These are phyloP conservation scores for Rhabditoides inermis DNA, from an alignment of 2,888 invertebrate genomes.

Conservation along the genomic window DNA sequence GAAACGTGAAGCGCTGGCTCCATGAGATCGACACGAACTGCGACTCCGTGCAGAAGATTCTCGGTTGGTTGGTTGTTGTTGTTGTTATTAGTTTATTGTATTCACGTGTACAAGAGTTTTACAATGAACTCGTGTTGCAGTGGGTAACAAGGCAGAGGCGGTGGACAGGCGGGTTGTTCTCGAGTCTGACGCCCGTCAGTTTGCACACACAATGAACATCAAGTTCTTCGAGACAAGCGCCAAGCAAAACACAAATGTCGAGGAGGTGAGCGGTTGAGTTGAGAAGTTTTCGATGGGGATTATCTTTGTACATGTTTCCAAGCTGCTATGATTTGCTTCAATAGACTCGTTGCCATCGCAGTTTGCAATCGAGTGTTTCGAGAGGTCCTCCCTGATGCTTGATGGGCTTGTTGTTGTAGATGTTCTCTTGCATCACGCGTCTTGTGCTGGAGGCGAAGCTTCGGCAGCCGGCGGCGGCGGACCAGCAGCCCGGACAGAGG, in stretches of 20 bases:
- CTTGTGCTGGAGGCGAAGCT: conserved; percentile 76
- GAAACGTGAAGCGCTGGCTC: conserved; percentile 96
- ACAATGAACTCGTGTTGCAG: conserved; percentile 53
- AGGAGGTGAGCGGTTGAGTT: conserved; percentile 68
- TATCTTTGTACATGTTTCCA: not conserved
- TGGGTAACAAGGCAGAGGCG: conserved; percentile 92
- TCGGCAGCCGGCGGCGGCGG: conserved; percentile 19
- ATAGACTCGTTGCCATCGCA: not conserved
- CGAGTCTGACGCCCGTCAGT: conserved; percentile 89
- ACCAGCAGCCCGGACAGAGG: not conserved
- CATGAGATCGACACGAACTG: conserved; percentile 99
- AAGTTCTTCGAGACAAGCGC: conserved; percentile 95
- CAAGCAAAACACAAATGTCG: conserved; percentile 96
- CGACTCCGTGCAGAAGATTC: conserved; percentile 63
- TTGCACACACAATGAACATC: conserved; percentile 93
- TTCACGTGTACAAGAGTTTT: not conserved
- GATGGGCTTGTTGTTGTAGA: conserved; percentile 55
- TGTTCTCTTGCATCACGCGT: conserved; percentile 68
- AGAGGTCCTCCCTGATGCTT: not conserved
- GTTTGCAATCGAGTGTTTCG: not conserved
- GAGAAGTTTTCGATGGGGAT: not conserved
- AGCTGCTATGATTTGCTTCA: conserved; percentile 2
- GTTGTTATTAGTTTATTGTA: not conserved
- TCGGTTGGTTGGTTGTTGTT: conserved; percentile 21
- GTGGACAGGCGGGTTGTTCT: conserved; percentile 88